Percentiles rank a stretch among this genome's conserved stretches.
phyloP scores from a whole-genome alignment of 23 tunicate species.

The Pegea sp. region DNA sequence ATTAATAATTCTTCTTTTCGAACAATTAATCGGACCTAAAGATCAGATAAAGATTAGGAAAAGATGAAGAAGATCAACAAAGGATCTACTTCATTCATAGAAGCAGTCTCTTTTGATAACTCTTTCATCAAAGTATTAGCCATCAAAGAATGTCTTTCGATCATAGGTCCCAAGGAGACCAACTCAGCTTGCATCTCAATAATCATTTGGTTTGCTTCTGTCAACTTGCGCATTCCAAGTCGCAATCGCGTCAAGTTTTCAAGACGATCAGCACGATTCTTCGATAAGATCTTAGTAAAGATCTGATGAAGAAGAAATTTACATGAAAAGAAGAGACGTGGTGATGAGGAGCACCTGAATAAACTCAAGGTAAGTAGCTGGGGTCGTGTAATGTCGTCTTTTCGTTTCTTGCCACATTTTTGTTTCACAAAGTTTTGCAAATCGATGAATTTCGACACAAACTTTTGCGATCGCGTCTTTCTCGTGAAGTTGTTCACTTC shows the following conservation, averaged over 20 bases:
- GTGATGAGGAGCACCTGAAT: constrained; percentile 25
- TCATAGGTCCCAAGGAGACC: constrained; percentile 71
- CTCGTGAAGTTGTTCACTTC: neutral
- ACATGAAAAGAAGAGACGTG: neutral
- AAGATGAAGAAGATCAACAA: too few relatives aligned
- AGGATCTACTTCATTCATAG: constrained; percentile 88
- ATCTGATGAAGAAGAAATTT: neutral
- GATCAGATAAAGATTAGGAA: too few relatives aligned
- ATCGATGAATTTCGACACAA: constrained; percentile 68
- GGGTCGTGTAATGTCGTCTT: constrained; percentile 67
- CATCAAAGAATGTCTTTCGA: constrained; percentile 52
- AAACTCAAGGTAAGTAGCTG: constrained; percentile 80
- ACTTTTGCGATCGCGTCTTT: constrained; percentile 18
- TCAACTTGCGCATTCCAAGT: constrained; percentile 36
- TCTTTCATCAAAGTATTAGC: constrained; percentile 71
- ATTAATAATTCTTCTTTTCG: constrained; percentile 47
- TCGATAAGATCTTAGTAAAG: neutral
- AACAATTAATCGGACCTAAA: constrained; percentile 64
- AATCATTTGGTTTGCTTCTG: constrained; percentile 63
- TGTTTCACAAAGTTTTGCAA: constrained; percentile 32
- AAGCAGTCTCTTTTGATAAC: constrained; percentile 49
- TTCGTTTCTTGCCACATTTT: constrained; percentile 73
- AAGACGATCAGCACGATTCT: too few relatives aligned
- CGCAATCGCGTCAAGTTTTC: constrained; percentile 28
- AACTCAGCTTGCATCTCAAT: constrained; percentile 63